Conservation (phyloP, 1,140 invertebrate genomes). For the Lordiphosa collinella region DNA sequence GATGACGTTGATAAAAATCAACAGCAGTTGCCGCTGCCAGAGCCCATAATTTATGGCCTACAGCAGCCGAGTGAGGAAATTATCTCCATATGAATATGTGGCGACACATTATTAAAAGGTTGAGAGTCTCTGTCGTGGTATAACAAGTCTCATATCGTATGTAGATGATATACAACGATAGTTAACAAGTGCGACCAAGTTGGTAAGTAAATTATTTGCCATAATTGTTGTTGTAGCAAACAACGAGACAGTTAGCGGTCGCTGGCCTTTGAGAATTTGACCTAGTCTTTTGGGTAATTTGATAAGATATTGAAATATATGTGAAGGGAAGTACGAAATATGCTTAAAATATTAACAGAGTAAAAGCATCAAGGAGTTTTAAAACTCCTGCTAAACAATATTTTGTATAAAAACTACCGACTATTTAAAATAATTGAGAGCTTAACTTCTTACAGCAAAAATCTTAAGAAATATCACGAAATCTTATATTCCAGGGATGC, state of each 20-base stretch:
- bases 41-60: constrained; percentile 62
- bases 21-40: constrained; percentile 38
- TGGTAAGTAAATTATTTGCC: constrained; percentile 8
- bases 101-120: constrained; percentile 66
- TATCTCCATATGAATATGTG: constrained; percentile 55
- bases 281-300: constrained; percentile 26
- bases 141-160: constrained; percentile 34
- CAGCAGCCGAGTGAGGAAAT: constrained; percentile 42
- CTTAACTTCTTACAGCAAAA: no score
- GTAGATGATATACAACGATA: constrained; percentile 22
- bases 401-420: no score
- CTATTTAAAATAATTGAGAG: no score
- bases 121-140: constrained; percentile 33
- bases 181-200: constrained; percentile 39
- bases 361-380: no score
- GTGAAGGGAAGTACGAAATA: no score
- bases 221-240: constrained; percentile 24
- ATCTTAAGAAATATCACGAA: no score
- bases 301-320: constrained; percentile 19
- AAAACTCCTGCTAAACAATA: no score
- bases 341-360: no score
- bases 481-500: no score
- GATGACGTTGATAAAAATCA: constrained; percentile 78
- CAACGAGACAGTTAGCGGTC: no score
- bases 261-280: no score